A percentile compares a stretch with the other conserved stretches of the same genome.
Evolutionary conservation across 2,113 vertebrate species (phyloP).

Genomic region (Sminthopsis crassicaudata): DNA sequence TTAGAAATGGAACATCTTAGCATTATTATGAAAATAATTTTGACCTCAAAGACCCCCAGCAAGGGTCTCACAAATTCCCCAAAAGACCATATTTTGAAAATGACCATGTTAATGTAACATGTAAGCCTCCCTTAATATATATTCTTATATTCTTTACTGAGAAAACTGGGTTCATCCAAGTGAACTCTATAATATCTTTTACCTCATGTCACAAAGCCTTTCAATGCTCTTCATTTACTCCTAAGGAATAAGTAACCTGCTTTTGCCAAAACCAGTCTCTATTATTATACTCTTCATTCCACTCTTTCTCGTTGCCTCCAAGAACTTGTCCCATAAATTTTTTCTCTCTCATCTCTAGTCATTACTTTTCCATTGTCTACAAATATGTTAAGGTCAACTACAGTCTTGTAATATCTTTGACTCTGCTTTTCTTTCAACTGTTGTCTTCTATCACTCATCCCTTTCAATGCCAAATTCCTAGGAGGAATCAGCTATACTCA

Average conservation of each 20-base stretch:
- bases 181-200: not conserved
- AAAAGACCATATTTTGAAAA: not conserved
- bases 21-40: not conserved
- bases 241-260: not conserved
- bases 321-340: not conserved
- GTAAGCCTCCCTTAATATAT: not conserved
- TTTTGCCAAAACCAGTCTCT: not conserved
- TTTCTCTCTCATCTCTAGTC: not conserved
- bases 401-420: not conserved
- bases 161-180: not conserved
- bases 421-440: not conserved
- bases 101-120: not conserved
- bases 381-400: not conserved
- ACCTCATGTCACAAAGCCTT: not conserved
- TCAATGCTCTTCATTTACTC: not conserved
- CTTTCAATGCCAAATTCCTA: not conserved
- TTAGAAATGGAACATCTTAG: not conserved
- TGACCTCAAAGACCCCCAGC: not conserved
- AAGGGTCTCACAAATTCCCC: not conserved
- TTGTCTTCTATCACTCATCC: not conserved
- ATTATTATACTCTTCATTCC: not conserved
- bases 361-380: not conserved
- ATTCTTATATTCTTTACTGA: not conserved
- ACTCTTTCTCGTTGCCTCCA: not conserved
- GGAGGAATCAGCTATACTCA: not conserved